Evolutionary conservation across 2,113 vertebrate genomes (phyloP), one percentile per base, ranked within the genome.

Genomic region (Pachyramphus minor): DNA sequence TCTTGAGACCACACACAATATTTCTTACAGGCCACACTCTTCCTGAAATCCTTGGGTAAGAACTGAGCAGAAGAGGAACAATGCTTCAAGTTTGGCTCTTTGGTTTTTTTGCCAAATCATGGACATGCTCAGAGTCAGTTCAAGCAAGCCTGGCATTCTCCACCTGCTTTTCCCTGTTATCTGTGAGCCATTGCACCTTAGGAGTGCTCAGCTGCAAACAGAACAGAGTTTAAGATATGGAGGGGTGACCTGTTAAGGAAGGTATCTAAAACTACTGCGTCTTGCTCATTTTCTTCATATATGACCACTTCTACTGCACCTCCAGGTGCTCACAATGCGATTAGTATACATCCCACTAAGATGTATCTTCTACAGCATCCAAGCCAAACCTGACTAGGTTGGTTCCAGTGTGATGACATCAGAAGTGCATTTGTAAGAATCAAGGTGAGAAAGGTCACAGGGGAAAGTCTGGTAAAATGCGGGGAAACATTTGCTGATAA

Each of bases 1-100:
- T 92, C 64, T 71, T 31, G 39, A 92, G 94, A 95, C 95, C 96
- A 95, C 96, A 96, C 91, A 81, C 83, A 78, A 59, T 64, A 90
- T 63, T 86, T 95, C 79, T 95, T 92, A 77, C 68, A 84, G 91
- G 64, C 73, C 62, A 75, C 18, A 19, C 45, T 90, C 89, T 55
- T 84, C 44, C 77, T 86, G 72, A 84, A 84, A 77, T 77, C 35
- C 50, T 88, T 92, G 80, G 19, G 27, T 88, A 75, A 88, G 80
- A 78, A 56, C 6, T 45, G 72, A 95, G 47, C 21, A 88, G 74
- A 67, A 74, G 47, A 83, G 25, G 63, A 81, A 86, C 86, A 90
- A 28, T 22, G 14, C 35, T 69, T 69, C 42, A 47, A 78, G 30
- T 86, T 8, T 67, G 60, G 42, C 42, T 17, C 42, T 86, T 66